Percentiles rank a stretch among this genome's conserved stretches.
phyloP scores from a whole-genome alignment of 2,888 invertebrate genomes.

The Pollenia amentaria region DNA sequence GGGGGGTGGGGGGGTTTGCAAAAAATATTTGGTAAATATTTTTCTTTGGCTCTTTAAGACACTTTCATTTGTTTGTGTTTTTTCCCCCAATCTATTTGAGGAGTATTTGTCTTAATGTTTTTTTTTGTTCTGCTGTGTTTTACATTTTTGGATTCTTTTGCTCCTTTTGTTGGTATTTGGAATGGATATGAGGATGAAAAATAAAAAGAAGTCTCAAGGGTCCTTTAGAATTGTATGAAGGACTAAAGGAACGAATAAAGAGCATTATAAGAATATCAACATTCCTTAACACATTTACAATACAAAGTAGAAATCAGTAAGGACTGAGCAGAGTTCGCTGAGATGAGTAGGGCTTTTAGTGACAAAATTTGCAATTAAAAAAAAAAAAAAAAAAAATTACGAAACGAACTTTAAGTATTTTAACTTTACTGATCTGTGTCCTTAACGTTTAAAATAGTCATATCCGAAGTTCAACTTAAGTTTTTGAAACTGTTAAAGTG shows the following conservation, averaged over 20 bases:
- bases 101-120: background rate
- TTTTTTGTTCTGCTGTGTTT: background rate
- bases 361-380: too few relatives aligned
- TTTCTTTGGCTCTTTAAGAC: too few relatives aligned
- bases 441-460: too few relatives aligned
- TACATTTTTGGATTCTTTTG: slow-evolving; percentile 10
- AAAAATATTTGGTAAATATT: too few relatives aligned
- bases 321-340: background rate
- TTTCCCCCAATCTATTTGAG: too few relatives aligned
- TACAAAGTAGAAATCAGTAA: background rate
- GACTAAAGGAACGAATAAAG: slow-evolving; percentile 3
- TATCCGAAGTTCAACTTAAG: too few relatives aligned
- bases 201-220: slow-evolving; percentile 39
- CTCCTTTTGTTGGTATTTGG: background rate
- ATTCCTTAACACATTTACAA: slow-evolving; percentile 36
- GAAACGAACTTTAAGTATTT: too few relatives aligned
- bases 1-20: too few relatives aligned
- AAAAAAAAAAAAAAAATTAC: too few relatives aligned
- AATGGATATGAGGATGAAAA: background rate
- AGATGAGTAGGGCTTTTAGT: background rate
- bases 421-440: too few relatives aligned
- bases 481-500: too few relatives aligned
- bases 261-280: slow-evolving; percentile 1
- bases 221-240: slow-evolving; percentile 51
- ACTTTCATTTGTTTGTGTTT: too few relatives aligned